Conservation (phyloP, 1,140 invertebrate genomes). For the Atta colombica region DNA sequence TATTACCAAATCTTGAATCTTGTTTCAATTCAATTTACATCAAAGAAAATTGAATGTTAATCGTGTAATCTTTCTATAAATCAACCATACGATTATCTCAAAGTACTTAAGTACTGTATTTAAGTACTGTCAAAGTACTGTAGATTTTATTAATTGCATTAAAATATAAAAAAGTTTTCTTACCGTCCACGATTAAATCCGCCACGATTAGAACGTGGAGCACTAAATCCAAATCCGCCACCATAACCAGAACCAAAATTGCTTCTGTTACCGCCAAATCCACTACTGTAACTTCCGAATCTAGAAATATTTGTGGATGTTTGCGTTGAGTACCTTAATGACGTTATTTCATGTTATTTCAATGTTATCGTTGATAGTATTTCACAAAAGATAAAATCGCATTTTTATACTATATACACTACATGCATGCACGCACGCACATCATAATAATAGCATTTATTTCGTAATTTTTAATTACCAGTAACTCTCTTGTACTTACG, state of each 20-base stretch:
- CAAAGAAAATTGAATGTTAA: background rate
- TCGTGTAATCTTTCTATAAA: background rate
- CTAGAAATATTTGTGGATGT: slow-evolving; percentile 58
- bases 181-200: slow-evolving; percentile 87
- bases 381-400: background rate
- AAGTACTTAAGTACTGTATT: background rate
- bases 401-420: background rate
- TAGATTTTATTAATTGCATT: background rate
- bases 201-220: slow-evolving; percentile 83
- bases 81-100: background rate
- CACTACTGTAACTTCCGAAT: slow-evolving; percentile 82
- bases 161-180: slow-evolving; percentile 54
- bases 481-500: slow-evolving; percentile 59
- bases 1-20: slow-evolving; percentile 20
- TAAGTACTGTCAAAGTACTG: too few species aligned
- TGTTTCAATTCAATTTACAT: background rate
- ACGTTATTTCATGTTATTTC: background rate
- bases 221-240: slow-evolving; percentile 85
- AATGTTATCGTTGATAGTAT: background rate
- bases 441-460: background rate
- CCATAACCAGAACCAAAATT: slow-evolving; percentile 81
- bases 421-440: too few species aligned
- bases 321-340: slow-evolving; percentile 2
- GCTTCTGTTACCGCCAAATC: slow-evolving; percentile 77
- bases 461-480: background rate